These are phyloP conservation scores for Sacculina carcini DNA, from an alignment of 2,888 invertebrate genomes.

Conservation along the genomic window DNA sequence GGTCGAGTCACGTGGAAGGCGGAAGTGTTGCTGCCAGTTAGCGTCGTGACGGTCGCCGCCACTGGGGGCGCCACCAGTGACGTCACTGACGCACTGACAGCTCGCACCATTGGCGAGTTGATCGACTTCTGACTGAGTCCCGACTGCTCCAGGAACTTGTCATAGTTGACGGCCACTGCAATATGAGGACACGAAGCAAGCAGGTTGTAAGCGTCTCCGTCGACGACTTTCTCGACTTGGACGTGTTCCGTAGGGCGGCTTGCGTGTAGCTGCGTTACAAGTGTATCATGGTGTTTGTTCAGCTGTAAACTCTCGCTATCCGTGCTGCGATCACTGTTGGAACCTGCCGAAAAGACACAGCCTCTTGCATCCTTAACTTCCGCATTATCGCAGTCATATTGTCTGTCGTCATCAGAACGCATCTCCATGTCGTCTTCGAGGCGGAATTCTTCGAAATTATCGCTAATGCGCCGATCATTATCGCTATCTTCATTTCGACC, in stretches of 20 bases:
- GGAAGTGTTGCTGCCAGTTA: too few relatives aligned
- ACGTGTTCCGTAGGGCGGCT: neutral
- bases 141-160: constrained; percentile 48
- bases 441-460: constrained; percentile 53
- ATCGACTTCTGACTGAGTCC: constrained; percentile 54
- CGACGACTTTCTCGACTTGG: neutral
- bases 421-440: constrained; percentile 32
- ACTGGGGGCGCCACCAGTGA: too few relatives aligned
- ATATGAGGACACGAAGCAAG: neutral
- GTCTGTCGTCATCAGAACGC: constrained; percentile 12
- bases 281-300: too few relatives aligned
- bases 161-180: constrained; percentile 24
- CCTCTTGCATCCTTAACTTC: constrained; percentile 11
- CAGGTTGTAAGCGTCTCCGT: neutral
- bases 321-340: constrained; percentile 1
- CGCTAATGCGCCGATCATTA: too few relatives aligned
- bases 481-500: constrained; percentile 36
- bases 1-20: too few relatives aligned
- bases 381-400: constrained; percentile 17
- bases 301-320: too few relatives aligned
- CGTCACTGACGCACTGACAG: too few relatives aligned
- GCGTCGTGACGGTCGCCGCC: too few relatives aligned
- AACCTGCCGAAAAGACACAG: neutral
- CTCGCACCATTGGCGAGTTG: constrained; percentile 35
- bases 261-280: too few relatives aligned